Evolutionary conservation across 2,888 invertebrate genomes (phyloP).

Genomic region (Napeogenes sylphis): DNA sequence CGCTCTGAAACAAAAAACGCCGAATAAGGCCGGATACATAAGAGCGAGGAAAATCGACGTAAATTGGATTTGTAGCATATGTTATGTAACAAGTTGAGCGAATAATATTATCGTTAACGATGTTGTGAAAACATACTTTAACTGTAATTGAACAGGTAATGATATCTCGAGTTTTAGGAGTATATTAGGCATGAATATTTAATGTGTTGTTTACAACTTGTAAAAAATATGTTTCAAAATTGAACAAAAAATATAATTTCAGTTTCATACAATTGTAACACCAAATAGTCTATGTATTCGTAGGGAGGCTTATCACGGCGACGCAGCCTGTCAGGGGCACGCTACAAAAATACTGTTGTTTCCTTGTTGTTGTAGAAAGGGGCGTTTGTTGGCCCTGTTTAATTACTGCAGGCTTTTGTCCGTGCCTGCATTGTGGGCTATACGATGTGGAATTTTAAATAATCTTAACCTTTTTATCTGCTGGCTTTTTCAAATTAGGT

Average conservation of each 20-base stretch:
- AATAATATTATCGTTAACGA: neutral
- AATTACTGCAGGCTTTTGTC: constrained; percentile 65
- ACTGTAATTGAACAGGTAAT: neutral
- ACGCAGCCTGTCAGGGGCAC: constrained; percentile 59
- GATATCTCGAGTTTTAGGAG: no score
- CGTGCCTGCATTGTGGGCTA: constrained; percentile 23
- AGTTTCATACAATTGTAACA: constrained; percentile 4
- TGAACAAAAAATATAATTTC: constrained; percentile 1
- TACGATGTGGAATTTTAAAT: constrained; percentile 18
- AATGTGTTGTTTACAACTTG: neutral
- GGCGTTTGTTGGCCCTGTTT: constrained; percentile 59
- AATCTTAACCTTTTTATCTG: neutral
- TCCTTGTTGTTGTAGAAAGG: constrained; percentile 55
- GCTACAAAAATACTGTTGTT: constrained; percentile 71
- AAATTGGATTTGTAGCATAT: constrained; percentile 50
- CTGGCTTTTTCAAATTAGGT: no score
- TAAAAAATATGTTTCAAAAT: neutral
- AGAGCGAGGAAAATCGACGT: constrained; percentile 61
- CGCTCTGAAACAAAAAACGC: constrained; percentile 48
- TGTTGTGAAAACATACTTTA: neutral
- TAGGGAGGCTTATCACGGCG: constrained; percentile 53
- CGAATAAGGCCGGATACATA: constrained; percentile 41
- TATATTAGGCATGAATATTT: neutral
- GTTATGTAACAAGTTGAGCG: constrained; percentile 19
- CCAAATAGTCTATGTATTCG: constrained; percentile 6